Evolutionary conservation across 2,888 invertebrate genomes (phyloP).

Genomic region (Tricholauxania praeusta): DNA sequence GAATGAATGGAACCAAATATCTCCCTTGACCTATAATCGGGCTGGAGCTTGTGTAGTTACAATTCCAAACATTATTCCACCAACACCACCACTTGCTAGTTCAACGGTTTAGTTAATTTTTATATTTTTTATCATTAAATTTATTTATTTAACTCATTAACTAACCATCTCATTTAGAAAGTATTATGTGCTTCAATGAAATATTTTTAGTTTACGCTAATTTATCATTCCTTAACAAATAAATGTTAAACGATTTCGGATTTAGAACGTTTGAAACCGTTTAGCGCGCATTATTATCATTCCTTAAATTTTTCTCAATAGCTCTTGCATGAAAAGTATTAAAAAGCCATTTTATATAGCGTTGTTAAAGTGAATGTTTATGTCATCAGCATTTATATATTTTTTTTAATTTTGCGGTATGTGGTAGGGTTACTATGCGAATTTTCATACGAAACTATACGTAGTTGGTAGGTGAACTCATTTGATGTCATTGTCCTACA

Average conservation of each 20-base stretch:
- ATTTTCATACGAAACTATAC: no score
- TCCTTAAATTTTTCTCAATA: conserved; percentile 2
- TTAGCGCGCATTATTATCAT: no score
- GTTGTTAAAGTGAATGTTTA: no score
- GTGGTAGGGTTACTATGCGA: no score
- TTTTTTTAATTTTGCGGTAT: no score
- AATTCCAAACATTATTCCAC: conserved; percentile 69
- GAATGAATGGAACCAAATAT: conserved; percentile 83
- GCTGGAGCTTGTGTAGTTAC: conserved; percentile 91
- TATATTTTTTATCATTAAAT: conserved; percentile 42
- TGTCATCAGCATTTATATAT: no score
- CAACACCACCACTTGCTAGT: conserved; percentile 61
- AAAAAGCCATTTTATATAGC: background rate
- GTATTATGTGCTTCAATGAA: background rate
- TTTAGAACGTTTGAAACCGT: no score
- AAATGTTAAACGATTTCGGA: no score
- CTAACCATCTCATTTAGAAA: conserved; percentile 24
- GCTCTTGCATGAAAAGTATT: conserved; percentile 22
- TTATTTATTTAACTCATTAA: conserved; percentile 39
- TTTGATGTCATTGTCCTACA: no score
- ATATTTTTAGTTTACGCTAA: background rate
- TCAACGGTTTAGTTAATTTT: conserved; percentile 66
- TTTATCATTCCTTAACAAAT: conserved; percentile 30
- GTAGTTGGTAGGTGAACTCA: no score
- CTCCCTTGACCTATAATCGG: conserved; percentile 84